Conservation (phyloP, 2,888 invertebrate species). For the Diarsia dahlii region DNA sequence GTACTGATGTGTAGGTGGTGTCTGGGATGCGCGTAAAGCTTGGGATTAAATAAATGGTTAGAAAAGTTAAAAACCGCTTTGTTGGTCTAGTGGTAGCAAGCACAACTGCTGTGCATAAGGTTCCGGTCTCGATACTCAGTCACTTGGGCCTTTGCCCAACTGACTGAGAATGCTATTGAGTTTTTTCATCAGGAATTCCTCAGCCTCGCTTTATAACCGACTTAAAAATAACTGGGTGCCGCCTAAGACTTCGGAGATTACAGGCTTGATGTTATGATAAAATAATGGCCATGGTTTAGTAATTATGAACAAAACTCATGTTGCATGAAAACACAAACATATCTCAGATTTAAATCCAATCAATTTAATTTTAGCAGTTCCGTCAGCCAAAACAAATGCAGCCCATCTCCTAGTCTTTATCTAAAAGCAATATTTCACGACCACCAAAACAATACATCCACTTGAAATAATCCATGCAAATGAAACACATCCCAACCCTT, state of each 20-base stretch:
- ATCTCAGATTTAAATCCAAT: neutral
- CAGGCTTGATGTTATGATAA: too few species aligned
- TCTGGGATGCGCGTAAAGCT: neutral
- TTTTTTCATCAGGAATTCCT: too few species aligned
- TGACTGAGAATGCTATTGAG: too few species aligned
- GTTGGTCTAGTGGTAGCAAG: too few species aligned
- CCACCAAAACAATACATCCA: constrained; percentile 38
- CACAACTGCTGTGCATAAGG: too few species aligned
- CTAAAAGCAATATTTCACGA: constrained; percentile 39
- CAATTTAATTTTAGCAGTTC: neutral
- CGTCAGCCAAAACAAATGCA: neutral
- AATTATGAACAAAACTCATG: neutral
- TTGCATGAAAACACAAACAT: neutral
- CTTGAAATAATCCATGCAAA: constrained; percentile 60
- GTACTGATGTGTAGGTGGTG: neutral
- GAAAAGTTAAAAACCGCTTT: neutral
- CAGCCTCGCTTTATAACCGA: too few species aligned
- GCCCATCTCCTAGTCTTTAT: constrained; percentile 9
- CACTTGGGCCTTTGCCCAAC: too few species aligned
- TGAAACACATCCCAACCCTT: constrained; percentile 62
- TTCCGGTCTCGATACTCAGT: too few species aligned
- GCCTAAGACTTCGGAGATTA: too few species aligned
- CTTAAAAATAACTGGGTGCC: too few species aligned
- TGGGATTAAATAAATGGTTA: neutral
- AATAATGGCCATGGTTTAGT: neutral